Conservation (phyloP, 2,888 invertebrate genomes). For the Ischnura elegans region DNA sequence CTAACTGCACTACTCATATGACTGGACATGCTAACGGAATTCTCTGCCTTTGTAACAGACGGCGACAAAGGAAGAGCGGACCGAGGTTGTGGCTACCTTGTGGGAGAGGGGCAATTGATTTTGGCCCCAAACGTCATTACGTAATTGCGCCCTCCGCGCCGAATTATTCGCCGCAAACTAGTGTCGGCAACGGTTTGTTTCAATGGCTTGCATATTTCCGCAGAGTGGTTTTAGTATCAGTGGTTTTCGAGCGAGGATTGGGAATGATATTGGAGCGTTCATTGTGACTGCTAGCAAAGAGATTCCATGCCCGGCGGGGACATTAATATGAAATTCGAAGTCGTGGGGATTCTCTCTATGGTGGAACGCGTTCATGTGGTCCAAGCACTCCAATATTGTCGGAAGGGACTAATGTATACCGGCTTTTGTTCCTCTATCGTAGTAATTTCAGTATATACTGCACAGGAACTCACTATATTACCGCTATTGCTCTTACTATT, state of each 20-base stretch:
- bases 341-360: background rate
- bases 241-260: background rate
- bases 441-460: no score
- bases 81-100: no score
- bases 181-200: background rate
- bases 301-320: background rate
- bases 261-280: background rate
- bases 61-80: no score
- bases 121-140: background rate
- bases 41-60: no score
- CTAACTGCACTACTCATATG: no score
- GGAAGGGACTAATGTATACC: background rate
- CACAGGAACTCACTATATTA: no score
- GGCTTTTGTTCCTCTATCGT: no score
- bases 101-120: no score
- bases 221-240: background rate
- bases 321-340: background rate
- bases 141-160: background rate
- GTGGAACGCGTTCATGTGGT: background rate
- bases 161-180: background rate
- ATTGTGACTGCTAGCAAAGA: background rate
- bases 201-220: background rate
- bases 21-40: no score
- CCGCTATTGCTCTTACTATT: no score
- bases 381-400: background rate